Conservation (phyloP, 2,113 vertebrate species). For the Riparia riparia region DNA sequence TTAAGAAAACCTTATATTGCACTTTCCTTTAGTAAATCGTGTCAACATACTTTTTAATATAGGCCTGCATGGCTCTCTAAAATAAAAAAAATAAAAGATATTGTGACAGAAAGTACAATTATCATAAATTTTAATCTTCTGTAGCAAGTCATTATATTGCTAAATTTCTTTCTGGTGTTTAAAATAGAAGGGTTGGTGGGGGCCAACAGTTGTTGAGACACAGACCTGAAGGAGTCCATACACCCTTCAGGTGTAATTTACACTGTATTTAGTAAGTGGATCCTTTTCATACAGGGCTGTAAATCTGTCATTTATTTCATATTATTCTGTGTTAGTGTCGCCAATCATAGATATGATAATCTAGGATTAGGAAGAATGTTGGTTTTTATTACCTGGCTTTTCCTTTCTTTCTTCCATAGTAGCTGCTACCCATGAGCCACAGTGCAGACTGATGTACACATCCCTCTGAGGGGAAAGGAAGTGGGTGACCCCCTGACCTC, state of each 20-base stretch:
- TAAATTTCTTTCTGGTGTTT: neutral
- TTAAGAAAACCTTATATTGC: neutral
- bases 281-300: neutral
- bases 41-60: neutral
- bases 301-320: neutral
- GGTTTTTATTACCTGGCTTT: rapidly evolving
- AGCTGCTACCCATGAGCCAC: neutral
- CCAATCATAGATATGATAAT: neutral
- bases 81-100: neutral
- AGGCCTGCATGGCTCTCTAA: neutral
- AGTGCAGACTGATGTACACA: rapidly evolving
- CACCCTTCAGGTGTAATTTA: neutral
- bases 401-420: neutral
- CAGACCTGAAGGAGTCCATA: neutral
- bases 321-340: neutral
- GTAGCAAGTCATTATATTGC: neutral
- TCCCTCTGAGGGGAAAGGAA: neutral
- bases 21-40: neutral
- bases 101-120: neutral
- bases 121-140: neutral
- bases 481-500: neutral
- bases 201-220: rapidly evolving
- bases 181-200: neutral
- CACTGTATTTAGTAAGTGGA: neutral
- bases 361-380: neutral